Base-by-base conservation (phyloP, 2,113 vertebrate genomes). In the Epinephelus fuscoguttatus region DNA sequence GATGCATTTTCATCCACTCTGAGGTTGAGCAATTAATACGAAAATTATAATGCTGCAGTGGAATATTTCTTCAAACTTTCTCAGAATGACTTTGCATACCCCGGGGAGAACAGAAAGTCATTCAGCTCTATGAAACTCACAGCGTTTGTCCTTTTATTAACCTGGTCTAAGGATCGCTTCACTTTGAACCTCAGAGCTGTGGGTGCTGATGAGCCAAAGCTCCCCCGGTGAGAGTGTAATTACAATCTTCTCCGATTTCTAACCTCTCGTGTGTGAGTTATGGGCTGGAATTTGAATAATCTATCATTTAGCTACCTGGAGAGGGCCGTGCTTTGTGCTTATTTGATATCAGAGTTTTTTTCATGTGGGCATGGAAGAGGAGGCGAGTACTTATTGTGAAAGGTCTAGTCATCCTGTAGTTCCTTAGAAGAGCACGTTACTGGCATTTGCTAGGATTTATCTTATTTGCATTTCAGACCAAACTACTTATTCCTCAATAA, bases 201-300 rank as follows among this genome's bases (percentile, higher is more conserved):
- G 37, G 42, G 59, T 56, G 85, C 73, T 77, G 69, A 89, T 89
- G 82, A 87, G 72, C 75, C 74, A 7, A 53, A 53, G 69, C 82
- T 25, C 59, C 80, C 86, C 70, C 17, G 47, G 50, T 57, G 81
- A 80, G 86, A 88, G 84, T 10, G 12, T 84, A 88, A 92, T 91
- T 85, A 85, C 77, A 85, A 4, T 37, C 23, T 61, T 64, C 47
- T 57, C 62, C 30, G 18, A 89, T 88, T 81, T 85, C 62, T 77
- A 78, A 80, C 89, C 68, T 84, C 74, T 61, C 66, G 69, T 52
- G 57, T 69, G 61, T 70, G 62, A 88, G 60, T 78, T 82, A 84
- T 80, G 70, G 59, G 72, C 40, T 68, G 25, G 27, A 86, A 91
- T 92, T 90, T 84, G 71, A 82, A 91, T 86, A 85, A 90, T 92